Base-by-base conservation (phyloP, 1,140 invertebrate genomes). In the Bursaphelenchus mucronatus region DNA sequence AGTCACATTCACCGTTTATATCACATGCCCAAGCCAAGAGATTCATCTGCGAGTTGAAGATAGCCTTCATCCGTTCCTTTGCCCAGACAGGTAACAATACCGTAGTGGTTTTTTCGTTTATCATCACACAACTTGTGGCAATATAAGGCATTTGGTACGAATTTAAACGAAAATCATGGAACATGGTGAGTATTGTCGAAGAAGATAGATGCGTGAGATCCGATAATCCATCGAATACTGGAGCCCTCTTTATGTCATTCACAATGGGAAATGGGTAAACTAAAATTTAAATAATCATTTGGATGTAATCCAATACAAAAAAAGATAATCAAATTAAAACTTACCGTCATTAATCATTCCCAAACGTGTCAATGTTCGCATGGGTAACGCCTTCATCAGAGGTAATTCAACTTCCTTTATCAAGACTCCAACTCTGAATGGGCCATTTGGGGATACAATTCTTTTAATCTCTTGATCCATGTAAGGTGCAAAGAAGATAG, bases 121-220 rank as follows among this genome's bases (percentile, higher is more conserved):
- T 59, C 40, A 59, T 30, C 13, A 11, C 40, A 39, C 45, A 59
- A 11, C n/a, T 17, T 15, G 40, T 44, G 57, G 57, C 13, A 3
- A 59, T 17, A 3, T 59, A 11, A n/a, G 57, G 57, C 41, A 59
- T 30, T 30, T 59, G 57, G 7, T 59, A 59, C 19, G 57, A 19
- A 13, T 39, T 39, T n/a, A 44, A 11, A 4, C 57, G 57, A 9
- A 59, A 59, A 44, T 59, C 57, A 44, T 59, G 57, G 40, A 59
- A 59, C 57, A 59, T 59, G 17, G 57, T 59, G n/a, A 59, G 40
- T 30, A 59, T 59, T 50, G 57, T 59, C 40, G 57, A 39, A 40
- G 19, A 41, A 40, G 41, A n/a, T 19, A 59, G 40, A 1, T 59
- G n/a, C 5, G 41, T 59, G 17, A 43, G n/a, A 11, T 30, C 40